phyloP scores from a whole-genome alignment of 2,113 vertebrate genomes.

The Menidia beryllina region DNA sequence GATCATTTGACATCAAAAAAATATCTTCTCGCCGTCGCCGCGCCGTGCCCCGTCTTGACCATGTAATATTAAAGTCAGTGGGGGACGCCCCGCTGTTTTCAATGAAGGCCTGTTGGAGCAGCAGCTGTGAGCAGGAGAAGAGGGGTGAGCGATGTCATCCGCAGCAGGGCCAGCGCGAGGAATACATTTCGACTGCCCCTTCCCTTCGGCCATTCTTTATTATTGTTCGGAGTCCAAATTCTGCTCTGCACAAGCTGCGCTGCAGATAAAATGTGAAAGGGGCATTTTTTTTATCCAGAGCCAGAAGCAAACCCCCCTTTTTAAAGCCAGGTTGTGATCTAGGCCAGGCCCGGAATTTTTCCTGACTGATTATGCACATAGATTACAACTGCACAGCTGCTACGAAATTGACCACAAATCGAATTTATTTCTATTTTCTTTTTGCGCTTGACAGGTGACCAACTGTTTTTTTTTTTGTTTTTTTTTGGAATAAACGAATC shows the following conservation, averaged over 20 bases:
- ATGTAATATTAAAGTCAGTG: constrained; percentile 69
- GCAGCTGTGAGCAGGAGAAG: constrained; percentile 29
- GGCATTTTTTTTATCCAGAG: constrained; percentile 37
- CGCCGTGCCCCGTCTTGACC: constrained; percentile 60
- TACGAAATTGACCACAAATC: constrained; percentile 12
- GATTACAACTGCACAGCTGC: constrained; percentile 15
- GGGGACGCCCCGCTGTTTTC: constrained; percentile 58
- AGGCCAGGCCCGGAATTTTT: not conserved
- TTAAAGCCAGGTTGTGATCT: constrained; percentile 24
- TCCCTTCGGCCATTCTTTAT: constrained; percentile 75
- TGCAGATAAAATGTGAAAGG: constrained; percentile 51
- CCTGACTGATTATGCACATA: constrained; percentile 43
- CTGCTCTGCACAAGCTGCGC: constrained; percentile 39
- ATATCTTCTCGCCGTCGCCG: constrained; percentile 42
- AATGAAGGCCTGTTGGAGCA: constrained; percentile 43
- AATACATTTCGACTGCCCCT: constrained; percentile 76
- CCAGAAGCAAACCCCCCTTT: constrained; percentile 47
- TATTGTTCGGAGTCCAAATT: constrained; percentile 73
- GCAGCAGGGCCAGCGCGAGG: constrained; percentile 60
- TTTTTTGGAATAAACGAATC: constrained; percentile 31
- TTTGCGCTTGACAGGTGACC: constrained; percentile 13
- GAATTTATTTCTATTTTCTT: no score
- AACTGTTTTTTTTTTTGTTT: no score
- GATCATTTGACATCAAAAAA: constrained; percentile 63
- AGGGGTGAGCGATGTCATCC: constrained; percentile 55